Percentiles rank a stretch among this genome's conserved stretches.
phyloP scores from a whole-genome alignment of 2,888 invertebrate genomes.

The Eucera pruinosa region DNA sequence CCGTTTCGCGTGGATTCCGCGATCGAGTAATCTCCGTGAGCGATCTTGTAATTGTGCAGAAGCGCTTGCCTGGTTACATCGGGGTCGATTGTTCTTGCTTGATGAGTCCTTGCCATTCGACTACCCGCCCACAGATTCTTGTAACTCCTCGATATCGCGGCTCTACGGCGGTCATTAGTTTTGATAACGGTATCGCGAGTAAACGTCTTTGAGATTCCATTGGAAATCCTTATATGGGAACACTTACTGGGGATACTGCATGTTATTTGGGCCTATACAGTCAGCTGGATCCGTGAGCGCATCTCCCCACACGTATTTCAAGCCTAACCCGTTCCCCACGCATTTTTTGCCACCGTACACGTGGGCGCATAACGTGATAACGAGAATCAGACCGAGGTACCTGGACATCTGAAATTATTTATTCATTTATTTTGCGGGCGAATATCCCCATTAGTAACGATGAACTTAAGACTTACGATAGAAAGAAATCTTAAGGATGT shows the following conservation, averaged over 20 bases:
- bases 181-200: constrained; percentile 36
- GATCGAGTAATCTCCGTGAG: constrained; percentile 86
- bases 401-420: constrained; percentile 77
- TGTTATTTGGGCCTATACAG: constrained; percentile 93
- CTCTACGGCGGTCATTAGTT: constrained; percentile 86
- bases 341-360: constrained; percentile 83
- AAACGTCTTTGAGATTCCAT: constrained; percentile 15
- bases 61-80: constrained; percentile 90
- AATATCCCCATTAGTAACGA: too few species aligned
- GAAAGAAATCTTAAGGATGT: too few species aligned
- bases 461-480: too few species aligned
- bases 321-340: constrained; percentile 87
- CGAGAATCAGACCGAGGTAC: constrained; percentile 74
- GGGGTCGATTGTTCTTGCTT: constrained; percentile 89
- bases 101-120: constrained; percentile 88
- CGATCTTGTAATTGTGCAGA: constrained; percentile 86
- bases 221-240: background rate
- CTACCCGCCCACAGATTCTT: constrained; percentile 88
- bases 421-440: too few species aligned
- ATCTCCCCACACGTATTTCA: constrained; percentile 95
- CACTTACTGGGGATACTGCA: constrained; percentile 93
- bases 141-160: constrained; percentile 90
- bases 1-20: constrained; percentile 79
- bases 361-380: constrained; percentile 67
- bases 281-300: constrained; percentile 91